These are phyloP conservation scores for Falco biarmicus DNA, from an alignment of 2,797 vertebrate genomes.

Conservation along the genomic window DNA sequence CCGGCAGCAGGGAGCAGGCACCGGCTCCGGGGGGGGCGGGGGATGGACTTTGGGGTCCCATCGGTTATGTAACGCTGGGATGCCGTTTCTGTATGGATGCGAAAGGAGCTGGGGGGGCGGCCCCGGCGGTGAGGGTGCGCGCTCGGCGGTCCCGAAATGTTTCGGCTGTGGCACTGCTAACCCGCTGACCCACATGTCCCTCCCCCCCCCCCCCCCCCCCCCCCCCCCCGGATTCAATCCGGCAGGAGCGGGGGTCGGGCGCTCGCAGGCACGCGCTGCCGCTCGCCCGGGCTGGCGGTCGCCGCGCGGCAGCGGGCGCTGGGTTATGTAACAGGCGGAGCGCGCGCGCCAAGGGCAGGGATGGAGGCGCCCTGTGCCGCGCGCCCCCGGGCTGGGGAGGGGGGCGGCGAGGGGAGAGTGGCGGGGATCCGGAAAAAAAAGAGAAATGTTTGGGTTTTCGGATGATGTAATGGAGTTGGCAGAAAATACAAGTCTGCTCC, in stretches of 20 bases:
- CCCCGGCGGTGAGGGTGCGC: neutral
- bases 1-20: conserved; percentile 45
- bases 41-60: conserved; percentile 60
- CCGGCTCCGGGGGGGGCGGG: neutral
- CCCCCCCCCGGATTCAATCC: neutral
- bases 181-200: conserved; percentile 76
- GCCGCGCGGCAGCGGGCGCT: conserved; percentile 62
- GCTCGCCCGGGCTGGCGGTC: neutral
- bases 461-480: conserved; percentile 79
- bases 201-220: neutral
- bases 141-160: neutral
- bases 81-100: neutral
- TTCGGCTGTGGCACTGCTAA: conserved; percentile 59
- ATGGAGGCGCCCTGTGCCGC: conserved; percentile 69
- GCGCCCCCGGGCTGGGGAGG: neutral
- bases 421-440: conserved; percentile 37
- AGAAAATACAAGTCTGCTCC: conserved; percentile 73
- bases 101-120: neutral
- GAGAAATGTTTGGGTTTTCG: conserved; percentile 74
- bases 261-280: neutral
- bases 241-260: conserved; percentile 18
- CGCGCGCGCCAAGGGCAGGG: conserved; percentile 74
- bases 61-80: conserved; percentile 71
- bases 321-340: conserved; percentile 79
- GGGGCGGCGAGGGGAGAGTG: conserved; percentile 28